phyloP scores from a whole-genome alignment of 92 coral and sea anemone genomes.

The Hydrozoanthus gracilis region DNA sequence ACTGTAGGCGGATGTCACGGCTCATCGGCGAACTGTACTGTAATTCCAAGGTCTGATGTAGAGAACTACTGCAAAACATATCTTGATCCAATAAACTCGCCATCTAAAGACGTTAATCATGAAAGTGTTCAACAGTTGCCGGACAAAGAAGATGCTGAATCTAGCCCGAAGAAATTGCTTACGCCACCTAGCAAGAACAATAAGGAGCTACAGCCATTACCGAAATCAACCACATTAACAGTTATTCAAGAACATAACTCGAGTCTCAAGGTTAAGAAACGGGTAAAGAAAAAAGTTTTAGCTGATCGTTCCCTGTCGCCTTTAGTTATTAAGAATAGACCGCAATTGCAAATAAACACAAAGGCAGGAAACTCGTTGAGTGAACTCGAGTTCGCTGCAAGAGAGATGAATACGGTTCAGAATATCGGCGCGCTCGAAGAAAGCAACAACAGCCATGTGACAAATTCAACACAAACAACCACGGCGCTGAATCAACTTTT shows the following conservation, averaged over 20 bases:
- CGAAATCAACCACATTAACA: slow-evolving; percentile 26
- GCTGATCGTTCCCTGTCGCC: slow-evolving; percentile 32
- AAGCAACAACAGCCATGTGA: slow-evolving; percentile 50
- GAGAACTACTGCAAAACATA: slow-evolving; percentile 78
- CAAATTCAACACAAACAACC: slow-evolving; percentile 65
- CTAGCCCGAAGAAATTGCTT: slow-evolving; percentile 16
- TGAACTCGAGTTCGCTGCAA: slow-evolving; percentile 34
- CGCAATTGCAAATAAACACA: slow-evolving; percentile 34
- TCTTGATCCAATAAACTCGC: slow-evolving; percentile 55
- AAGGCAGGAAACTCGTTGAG: slow-evolving; percentile 44
- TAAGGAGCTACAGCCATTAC: slow-evolving; percentile 42
- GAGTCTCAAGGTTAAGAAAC: slow-evolving; percentile 34
- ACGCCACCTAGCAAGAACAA: slow-evolving; percentile 40
- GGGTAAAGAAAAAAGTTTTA: slow-evolving; percentile 17
- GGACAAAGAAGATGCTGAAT: slow-evolving; percentile 33
- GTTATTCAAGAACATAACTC: slow-evolving; percentile 39
- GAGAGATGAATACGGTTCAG: slow-evolving; percentile 1
- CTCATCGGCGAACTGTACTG: slow-evolving; percentile 90
- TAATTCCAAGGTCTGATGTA: slow-evolving; percentile 86
- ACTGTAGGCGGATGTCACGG: slow-evolving; percentile 96
- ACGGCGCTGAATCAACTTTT: slow-evolving; percentile 44
- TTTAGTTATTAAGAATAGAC: slow-evolving; percentile 19
- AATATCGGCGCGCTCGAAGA: slow-evolving; percentile 41
- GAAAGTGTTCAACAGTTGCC: slow-evolving; percentile 34
- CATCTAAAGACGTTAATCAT: slow-evolving; percentile 19